These are phyloP conservation scores for Pyrgus malvae DNA, from an alignment of 2,888 invertebrate species.

Conservation along the genomic window DNA sequence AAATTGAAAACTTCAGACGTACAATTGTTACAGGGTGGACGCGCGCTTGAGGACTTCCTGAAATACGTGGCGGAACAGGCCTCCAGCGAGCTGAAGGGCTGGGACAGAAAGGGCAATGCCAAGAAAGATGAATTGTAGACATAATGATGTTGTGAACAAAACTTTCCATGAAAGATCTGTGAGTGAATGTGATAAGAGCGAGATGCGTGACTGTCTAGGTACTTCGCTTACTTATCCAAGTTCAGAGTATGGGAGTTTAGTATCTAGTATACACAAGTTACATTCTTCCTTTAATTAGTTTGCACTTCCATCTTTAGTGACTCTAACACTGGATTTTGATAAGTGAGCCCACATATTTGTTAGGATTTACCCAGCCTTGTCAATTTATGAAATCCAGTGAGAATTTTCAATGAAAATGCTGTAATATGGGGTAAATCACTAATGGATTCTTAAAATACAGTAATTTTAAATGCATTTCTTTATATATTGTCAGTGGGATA, in stretches of 20 bases:
- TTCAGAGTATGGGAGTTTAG: slow-evolving; percentile 3
- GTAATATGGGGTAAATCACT: slow-evolving; percentile 37
- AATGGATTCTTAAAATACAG: slow-evolving; percentile 71
- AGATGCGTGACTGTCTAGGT: slow-evolving; percentile 13
- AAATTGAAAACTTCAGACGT: neutral
- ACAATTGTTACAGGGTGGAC: slow-evolving; percentile 87
- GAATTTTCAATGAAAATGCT: slow-evolving; percentile 3
- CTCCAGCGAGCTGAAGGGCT: slow-evolving; percentile 92
- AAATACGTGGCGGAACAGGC: slow-evolving; percentile 97
- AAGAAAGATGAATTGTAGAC: slow-evolving; percentile 76
- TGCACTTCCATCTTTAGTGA: slow-evolving; percentile 16
- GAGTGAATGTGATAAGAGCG: slow-evolving; percentile 47
- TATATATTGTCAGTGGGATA: slow-evolving; percentile 62
- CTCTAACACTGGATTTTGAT: slow-evolving; percentile 12
- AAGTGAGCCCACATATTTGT: slow-evolving; percentile 13
- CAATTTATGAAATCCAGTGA: too few species aligned
- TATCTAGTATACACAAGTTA: slow-evolving; percentile 2
- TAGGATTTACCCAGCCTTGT: slow-evolving; percentile 20
- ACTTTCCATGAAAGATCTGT: slow-evolving; percentile 72
- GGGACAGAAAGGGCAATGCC: slow-evolving; percentile 90
- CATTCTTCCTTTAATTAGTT: slow-evolving; percentile 7
- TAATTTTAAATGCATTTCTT: slow-evolving; percentile 77
- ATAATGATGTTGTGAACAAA: slow-evolving; percentile 47
- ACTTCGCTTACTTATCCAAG: slow-evolving; percentile 15
- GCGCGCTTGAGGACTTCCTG: slow-evolving; percentile 95